Conservation (phyloP, 1,140 invertebrate genomes). For the Heterodera carotae region DNA sequence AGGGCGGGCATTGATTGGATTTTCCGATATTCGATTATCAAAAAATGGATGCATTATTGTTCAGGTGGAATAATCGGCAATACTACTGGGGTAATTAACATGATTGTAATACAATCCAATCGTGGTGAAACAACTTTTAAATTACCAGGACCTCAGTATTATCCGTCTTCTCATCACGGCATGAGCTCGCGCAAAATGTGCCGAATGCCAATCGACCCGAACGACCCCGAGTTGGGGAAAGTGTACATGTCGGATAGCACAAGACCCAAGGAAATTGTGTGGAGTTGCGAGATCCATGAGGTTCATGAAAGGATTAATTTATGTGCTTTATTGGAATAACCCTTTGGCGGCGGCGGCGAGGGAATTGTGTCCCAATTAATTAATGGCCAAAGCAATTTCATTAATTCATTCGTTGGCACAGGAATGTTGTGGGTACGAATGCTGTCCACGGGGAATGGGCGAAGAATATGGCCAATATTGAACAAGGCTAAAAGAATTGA, state of each 20-base stretch:
- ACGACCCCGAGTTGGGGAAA: conserved; percentile 59
- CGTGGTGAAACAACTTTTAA: conserved; percentile 24
- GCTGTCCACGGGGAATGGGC: conserved; percentile 47
- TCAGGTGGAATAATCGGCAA: conserved; percentile 55
- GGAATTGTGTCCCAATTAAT: too few species aligned
- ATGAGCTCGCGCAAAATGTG: conserved; percentile 51
- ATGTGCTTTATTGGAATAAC: too few species aligned
- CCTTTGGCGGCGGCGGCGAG: too few species aligned
- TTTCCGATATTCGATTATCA: not conserved
- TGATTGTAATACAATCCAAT: too few species aligned
- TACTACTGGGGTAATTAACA: conserved; percentile 56
- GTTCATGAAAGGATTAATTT: conserved; percentile 27
- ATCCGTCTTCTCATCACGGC: conserved; percentile 1
- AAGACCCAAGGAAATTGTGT: conserved; percentile 49
- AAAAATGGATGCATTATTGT: not conserved
- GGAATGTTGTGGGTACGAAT: conserved; percentile 57
- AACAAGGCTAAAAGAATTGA: not conserved
- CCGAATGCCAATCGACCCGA: conserved; percentile 59
- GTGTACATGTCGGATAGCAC: conserved; percentile 60
- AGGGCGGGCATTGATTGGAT: not conserved
- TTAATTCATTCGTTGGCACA: too few species aligned
- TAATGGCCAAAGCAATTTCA: too few species aligned
- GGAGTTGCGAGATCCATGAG: conserved; percentile 20
- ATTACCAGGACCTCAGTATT: conserved; percentile 19
- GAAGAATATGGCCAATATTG: not conserved